Base-by-base conservation (phyloP, 2,113 vertebrate genomes). In the Megatriorchis doriae region DNA sequence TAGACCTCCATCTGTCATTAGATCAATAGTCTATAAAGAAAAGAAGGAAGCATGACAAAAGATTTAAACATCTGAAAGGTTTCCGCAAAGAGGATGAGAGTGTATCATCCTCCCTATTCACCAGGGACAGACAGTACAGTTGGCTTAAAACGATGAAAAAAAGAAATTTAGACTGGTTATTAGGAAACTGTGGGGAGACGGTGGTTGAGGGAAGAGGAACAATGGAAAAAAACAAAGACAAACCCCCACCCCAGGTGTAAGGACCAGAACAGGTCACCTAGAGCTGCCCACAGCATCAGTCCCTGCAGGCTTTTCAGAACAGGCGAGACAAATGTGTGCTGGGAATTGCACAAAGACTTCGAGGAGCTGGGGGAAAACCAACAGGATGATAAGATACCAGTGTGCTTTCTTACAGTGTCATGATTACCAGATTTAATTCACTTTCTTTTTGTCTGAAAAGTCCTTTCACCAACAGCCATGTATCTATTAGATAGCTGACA, bases 51-150 rank as follows among this genome's bases (percentile, higher is more conserved):
- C 7, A 4, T 78, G 80, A 88, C 67, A 81, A 53, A 92, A 87
- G 61, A 65, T 85, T 93, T 77, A 40, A 91, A 86, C 65, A 80
- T 38, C 36, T 79, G 58, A 96, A 91, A 82, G 66, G 53, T 77
- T 95, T 93, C 58, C 27, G 22, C 25, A 5, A 56, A 91, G 52
- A 70, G 42, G 68, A 86, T 86, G 55, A 89, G 63, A 91, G 20
- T 0, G 0, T 29, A 84, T 68, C 58, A 84, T 73, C 74, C 77
- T 82, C 36, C 71, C 55, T 58, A n/a, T 70, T 72, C 84, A 68
- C 23, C 53, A 25, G 4, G 22, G 78, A 90, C 40, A 82, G 47
- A 36, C 11, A 52, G 32, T 36, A 38, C 27, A 72, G 56, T 22
- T 82, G 90, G 48, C 31, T 77, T 80, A 48, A 94, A 93, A 75